Percentiles rank a stretch among this genome's conserved stretches.
Evolutionary conservation across 1,140 invertebrate species (phyloP).

Genomic region (Atta texana): DNA sequence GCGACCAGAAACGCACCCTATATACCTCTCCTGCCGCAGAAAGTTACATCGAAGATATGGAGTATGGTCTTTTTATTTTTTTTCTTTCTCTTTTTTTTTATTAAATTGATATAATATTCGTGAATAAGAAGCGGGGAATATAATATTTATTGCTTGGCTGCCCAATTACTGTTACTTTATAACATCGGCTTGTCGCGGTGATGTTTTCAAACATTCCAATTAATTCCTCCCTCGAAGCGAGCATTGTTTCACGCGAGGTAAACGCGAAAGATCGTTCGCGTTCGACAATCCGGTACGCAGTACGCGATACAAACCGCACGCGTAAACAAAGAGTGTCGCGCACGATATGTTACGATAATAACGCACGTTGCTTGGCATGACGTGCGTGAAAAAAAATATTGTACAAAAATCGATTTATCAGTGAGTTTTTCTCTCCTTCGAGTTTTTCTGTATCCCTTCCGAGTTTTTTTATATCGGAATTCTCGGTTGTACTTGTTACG

Average conservation of each 20-base stretch:
- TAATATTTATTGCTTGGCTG: constrained; percentile 37
- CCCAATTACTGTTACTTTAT: constrained; percentile 22
- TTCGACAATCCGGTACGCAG: constrained; percentile 24
- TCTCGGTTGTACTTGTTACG: neutral
- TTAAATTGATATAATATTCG: constrained; percentile 21
- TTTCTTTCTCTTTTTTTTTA: neutral
- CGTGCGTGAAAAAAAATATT: constrained; percentile 38
- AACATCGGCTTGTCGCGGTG: constrained; percentile 15
- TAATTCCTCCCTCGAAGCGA: constrained; percentile 50
- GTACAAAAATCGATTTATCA: constrained; percentile 30
- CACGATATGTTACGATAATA: constrained; percentile 13
- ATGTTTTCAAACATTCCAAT: constrained; percentile 57
- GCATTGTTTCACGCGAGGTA: constrained; percentile 28
- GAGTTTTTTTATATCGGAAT: constrained; percentile 4
- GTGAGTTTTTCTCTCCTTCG: too few relatives aligned
- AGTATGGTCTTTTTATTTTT: neutral
- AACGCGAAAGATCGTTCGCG: constrained; percentile 26
- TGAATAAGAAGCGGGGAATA: constrained; percentile 19
- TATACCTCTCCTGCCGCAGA: neutral
- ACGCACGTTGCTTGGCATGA: constrained; percentile 20
- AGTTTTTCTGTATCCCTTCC: neutral
- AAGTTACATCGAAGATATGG: constrained; percentile 9
- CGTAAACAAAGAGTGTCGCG: constrained; percentile 54
- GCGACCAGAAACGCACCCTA: constrained; percentile 15
- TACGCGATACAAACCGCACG: constrained; percentile 13